phyloP scores from a whole-genome alignment of 2,113 vertebrate species.

The Lichenostomus cassidix region DNA sequence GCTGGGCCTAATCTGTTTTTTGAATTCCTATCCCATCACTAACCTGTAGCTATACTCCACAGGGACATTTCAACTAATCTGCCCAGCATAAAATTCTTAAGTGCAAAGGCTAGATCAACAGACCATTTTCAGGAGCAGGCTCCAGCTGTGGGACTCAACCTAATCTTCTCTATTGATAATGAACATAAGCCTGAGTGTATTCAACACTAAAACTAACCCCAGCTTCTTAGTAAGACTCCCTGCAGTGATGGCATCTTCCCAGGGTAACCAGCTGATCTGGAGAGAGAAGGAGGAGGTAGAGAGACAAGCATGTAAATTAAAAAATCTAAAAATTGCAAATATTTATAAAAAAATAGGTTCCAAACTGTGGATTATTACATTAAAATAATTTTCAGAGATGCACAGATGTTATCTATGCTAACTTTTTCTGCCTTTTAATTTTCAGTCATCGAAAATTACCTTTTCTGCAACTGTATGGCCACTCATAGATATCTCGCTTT shows the following conservation, averaged over 20 bases:
- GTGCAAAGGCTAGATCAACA: constrained; percentile 15
- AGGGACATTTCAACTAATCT: constrained; percentile 34
- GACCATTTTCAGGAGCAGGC: constrained; percentile 17
- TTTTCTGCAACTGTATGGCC: neutral
- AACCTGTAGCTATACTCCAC: neutral
- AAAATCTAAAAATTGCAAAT: neutral
- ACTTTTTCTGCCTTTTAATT: neutral
- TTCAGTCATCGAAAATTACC: neutral
- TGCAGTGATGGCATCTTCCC: constrained; percentile 4
- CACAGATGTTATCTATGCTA: neutral
- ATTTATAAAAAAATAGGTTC: neutral
- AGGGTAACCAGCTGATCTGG: neutral
- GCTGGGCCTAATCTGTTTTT: constrained; percentile 44
- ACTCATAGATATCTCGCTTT: neutral
- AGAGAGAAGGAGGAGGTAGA: neutral
- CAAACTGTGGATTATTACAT: neutral
- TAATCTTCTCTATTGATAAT: constrained; percentile 43
- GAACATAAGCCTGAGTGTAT: constrained; percentile 26
- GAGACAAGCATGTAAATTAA: neutral
- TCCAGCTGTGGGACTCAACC: constrained; percentile 43
- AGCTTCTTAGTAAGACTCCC: constrained; percentile 29
- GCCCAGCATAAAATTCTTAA: constrained; percentile 3
- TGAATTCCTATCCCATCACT: constrained; percentile 18
- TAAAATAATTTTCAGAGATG: neutral
- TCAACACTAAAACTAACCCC: neutral